Conservation (phyloP, 2,113 vertebrate genomes). For the Mystacornis crossleyi region DNA sequence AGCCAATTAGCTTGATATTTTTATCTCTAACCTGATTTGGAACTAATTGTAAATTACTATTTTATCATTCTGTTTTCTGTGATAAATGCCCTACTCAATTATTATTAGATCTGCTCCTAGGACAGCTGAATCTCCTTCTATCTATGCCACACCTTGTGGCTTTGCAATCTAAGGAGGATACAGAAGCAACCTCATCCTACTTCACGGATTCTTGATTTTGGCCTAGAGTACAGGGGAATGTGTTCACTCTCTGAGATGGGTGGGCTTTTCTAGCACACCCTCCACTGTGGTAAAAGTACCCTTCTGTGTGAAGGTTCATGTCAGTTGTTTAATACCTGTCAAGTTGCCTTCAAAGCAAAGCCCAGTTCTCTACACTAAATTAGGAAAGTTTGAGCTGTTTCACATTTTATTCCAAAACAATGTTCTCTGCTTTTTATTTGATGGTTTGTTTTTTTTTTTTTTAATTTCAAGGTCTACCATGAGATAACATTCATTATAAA, state of each 20-base stretch:
- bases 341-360: background rate
- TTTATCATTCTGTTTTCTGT: constrained; percentile 62
- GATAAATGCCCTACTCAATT: constrained; percentile 57
- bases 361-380: background rate
- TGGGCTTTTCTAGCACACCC: background rate
- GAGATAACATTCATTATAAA: background rate
- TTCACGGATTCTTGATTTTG: background rate
- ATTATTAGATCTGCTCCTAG: constrained; percentile 48
- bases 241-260: background rate
- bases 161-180: background rate
- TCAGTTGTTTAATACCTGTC: background rate
- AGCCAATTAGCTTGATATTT: constrained; percentile 67
- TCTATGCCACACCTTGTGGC: background rate
- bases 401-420: background rate
- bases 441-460: background rate
- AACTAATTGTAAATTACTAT: constrained; percentile 63
- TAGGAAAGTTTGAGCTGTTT: background rate
- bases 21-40: constrained; percentile 69
- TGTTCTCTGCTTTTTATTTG: background rate
- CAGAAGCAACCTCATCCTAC: background rate
- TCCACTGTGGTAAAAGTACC: background rate
- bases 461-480: background rate
- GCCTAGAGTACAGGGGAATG: background rate
- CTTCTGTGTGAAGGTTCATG: background rate
- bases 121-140: background rate